Percentiles rank a stretch among this genome's conserved stretches.
These are phyloP conservation scores for Melanotus villosus DNA, from an alignment of 2,888 invertebrate genomes.

Conservation along the genomic window DNA sequence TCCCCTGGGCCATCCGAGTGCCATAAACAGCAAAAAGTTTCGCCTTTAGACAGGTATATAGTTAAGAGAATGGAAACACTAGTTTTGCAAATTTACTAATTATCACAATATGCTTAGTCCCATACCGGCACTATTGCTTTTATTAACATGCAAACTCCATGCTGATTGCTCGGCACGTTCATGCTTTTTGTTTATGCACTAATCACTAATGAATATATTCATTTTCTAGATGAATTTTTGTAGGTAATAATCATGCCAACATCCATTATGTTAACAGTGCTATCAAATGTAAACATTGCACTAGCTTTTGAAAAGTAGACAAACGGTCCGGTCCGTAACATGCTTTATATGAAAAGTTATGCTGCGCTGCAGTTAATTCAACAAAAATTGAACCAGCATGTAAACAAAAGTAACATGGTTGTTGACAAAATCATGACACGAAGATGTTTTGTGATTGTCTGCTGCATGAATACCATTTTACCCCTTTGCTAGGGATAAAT, in stretches of 20 bases:
- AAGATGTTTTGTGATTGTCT: no score
- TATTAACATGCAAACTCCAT: conserved; percentile 63
- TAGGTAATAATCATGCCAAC: conserved; percentile 19
- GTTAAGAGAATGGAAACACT: conserved; percentile 14
- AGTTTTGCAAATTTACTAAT: conserved; percentile 17
- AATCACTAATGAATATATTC: no score
- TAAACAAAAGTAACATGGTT: no score
- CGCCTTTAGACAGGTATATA: conserved; percentile 67
- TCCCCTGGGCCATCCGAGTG: conserved; percentile 65
- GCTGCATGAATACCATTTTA: no score
- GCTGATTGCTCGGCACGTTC: conserved; percentile 66
- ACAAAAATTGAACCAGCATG: no score
- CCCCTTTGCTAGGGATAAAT: no score
- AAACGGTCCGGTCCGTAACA: no score
- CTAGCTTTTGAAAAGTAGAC: no score
- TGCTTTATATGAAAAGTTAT: no score
- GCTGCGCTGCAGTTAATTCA: no score
- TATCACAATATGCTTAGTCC: conserved; percentile 18
- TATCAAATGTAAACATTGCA: no score
- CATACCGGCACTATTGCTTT: conserved; percentile 35
- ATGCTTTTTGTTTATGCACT: conserved; percentile 48
- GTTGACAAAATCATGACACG: no score
- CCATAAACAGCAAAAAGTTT: conserved; percentile 67
- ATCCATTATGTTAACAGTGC: background rate
- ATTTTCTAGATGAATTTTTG: conserved; percentile 23